Evolutionary conservation across 2,797 vertebrate genomes (phyloP).

Genomic region (Acridotheres tristis): DNA sequence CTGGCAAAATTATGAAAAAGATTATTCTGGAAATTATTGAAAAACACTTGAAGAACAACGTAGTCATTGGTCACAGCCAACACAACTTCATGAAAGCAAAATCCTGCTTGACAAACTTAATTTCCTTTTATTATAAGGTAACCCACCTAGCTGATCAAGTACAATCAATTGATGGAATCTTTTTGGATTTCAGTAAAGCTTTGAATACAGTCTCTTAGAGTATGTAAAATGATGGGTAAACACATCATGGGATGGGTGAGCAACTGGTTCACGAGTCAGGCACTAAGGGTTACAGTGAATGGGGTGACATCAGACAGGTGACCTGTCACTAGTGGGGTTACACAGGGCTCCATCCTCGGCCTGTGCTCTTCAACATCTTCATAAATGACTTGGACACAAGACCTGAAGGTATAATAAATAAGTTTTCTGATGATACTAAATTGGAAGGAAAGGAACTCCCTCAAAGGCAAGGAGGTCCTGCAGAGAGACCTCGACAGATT

Average conservation of each 20-base stretch:
- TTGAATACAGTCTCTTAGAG: background rate
- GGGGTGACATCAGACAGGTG: background rate
- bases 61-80: background rate
- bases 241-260: background rate
- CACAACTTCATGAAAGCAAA: background rate
- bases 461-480: background rate
- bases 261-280: accelerated
- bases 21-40: background rate
- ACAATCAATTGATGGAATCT: background rate
- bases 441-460: background rate
- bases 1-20: background rate
- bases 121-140: background rate
- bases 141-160: background rate
- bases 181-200: background rate
- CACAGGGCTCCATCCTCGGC: accelerated
- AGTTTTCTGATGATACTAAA: background rate
- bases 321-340: background rate
- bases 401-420: background rate
- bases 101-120: background rate
- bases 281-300: background rate
- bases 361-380: background rate
- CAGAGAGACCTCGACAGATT: background rate
- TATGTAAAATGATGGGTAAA: background rate
- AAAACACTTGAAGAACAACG: background rate
- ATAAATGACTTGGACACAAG: background rate